phyloP scores from a whole-genome alignment of 1,140 invertebrate genomes.

The Parapsyche elsis region DNA sequence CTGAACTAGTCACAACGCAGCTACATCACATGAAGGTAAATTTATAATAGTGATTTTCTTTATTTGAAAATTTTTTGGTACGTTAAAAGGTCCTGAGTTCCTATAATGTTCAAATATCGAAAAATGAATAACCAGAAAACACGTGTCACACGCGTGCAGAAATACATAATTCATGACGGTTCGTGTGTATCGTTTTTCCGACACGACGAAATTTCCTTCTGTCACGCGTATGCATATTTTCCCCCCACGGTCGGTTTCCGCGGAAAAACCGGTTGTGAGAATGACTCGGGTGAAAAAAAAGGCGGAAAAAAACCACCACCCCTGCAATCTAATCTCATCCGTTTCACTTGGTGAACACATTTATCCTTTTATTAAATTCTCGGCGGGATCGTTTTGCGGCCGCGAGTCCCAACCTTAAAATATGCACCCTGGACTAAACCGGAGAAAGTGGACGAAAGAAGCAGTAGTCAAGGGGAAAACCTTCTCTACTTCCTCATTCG shows the following conservation, averaged over 20 bases:
- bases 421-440: slow-evolving; percentile 49
- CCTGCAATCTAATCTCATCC: slow-evolving; percentile 53
- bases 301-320: slow-evolving; percentile 36
- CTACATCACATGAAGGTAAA: slow-evolving; percentile 75
- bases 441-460: background rate
- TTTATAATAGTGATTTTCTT: no score
- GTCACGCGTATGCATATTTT: slow-evolving; percentile 8
- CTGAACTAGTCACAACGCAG: slow-evolving; percentile 71
- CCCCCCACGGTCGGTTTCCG: background rate
- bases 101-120: background rate
- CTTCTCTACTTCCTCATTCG: background rate
- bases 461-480: background rate
- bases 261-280: slow-evolving; percentile 9
- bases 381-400: slow-evolving; percentile 47
- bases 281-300: background rate
- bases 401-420: slow-evolving; percentile 42
- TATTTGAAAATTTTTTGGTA: no score
- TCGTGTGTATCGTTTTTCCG: background rate
- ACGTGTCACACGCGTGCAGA: background rate
- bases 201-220: background rate
- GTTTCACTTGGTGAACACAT: slow-evolving; percentile 52
- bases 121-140: slow-evolving; percentile 2
- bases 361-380: slow-evolving; percentile 57
- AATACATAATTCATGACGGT: slow-evolving; percentile 1
- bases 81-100: background rate